Conservation (phyloP, 2,113 vertebrate genomes). For the Pedionomus torquatus region DNA sequence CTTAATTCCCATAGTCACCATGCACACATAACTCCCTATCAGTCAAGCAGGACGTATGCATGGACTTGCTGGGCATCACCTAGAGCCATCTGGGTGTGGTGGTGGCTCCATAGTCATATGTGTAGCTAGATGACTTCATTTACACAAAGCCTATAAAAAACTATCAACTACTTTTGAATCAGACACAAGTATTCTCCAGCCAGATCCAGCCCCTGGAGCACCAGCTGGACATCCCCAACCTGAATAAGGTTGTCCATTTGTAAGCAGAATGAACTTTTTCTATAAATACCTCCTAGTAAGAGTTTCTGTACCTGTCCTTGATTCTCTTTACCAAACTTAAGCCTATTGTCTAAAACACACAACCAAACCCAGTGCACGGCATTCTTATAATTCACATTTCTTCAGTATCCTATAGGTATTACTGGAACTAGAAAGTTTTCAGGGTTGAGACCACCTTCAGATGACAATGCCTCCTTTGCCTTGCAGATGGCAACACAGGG, state of each 20-base stretch:
- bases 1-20: background rate
- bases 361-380: background rate
- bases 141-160: background rate
- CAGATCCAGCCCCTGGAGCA: background rate
- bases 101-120: background rate
- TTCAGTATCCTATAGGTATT: background rate
- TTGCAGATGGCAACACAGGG: background rate
- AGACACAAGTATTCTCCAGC: background rate
- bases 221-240: background rate
- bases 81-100: background rate
- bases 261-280: background rate
- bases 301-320: background rate
- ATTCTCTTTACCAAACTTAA: background rate
- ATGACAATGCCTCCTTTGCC: background rate
- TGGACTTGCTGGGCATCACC: background rate
- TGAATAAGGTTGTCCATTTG: background rate
- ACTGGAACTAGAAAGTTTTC: background rate
- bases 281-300: background rate
- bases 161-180: background rate
- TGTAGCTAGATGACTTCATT: background rate
- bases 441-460: background rate
- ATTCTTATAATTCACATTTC: background rate
- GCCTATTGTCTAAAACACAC: background rate
- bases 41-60: background rate
- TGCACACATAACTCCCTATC: background rate